Percentiles rank a stretch among this genome's conserved stretches.
Evolutionary conservation across 2,888 invertebrate genomes (phyloP).

Genomic region (Drosophila multiciliata): DNA sequence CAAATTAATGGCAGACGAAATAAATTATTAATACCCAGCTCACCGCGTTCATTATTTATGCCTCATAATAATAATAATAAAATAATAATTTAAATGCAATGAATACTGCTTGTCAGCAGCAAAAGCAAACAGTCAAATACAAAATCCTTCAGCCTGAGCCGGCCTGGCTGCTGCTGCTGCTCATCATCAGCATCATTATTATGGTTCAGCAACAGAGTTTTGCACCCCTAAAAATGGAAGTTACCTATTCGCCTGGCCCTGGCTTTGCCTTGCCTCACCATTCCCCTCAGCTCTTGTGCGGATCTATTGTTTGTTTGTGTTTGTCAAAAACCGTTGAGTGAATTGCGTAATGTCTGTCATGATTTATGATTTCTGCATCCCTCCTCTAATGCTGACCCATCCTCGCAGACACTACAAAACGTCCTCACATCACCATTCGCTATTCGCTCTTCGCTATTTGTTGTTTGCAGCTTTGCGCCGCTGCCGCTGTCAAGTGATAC

Average conservation of each 20-base stretch:
- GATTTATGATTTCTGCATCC: constrained; percentile 72
- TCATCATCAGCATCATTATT: constrained; percentile 41
- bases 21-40: constrained; percentile 22
- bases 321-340: constrained; percentile 78
- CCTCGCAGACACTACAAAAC: constrained; percentile 17
- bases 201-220: constrained; percentile 34
- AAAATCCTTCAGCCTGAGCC: constrained; percentile 45
- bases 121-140: constrained; percentile 51
- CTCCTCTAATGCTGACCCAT: constrained; percentile 56
- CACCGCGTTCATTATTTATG: constrained; percentile 54
- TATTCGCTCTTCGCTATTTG: constrained; percentile 74
- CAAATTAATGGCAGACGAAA: constrained; percentile 67
- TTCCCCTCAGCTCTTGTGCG: constrained; percentile 37
- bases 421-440: constrained; percentile 67
- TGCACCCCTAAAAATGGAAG: constrained; percentile 65
- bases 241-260: constrained; percentile 57
- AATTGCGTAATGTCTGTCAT: constrained; percentile 65
- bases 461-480: constrained; percentile 70
- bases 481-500: constrained; percentile 82
- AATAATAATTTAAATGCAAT: constrained; percentile 78
- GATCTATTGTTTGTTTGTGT: constrained; percentile 72
- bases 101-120: constrained; percentile 74
- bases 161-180: constrained; percentile 23
- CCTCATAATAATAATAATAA: constrained; percentile 74
- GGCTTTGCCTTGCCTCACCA: constrained; percentile 18